Base-by-base conservation (phyloP, 2,797 vertebrate genomes). In the Acridotheres tristis region DNA sequence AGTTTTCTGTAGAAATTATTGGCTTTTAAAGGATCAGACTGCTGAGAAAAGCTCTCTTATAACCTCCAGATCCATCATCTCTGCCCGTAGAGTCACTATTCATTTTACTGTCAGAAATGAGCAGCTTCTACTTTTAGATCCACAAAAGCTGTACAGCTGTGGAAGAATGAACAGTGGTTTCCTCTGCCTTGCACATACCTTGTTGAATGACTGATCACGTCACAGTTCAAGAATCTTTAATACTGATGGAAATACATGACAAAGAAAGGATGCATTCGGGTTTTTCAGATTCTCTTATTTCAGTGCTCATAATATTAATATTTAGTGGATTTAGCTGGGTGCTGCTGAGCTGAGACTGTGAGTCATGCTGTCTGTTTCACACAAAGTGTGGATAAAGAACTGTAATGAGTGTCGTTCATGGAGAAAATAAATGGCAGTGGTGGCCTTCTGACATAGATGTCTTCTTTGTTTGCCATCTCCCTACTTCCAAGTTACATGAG, bases 41-140 rank as follows among this genome's bases (percentile, higher is more conserved):
- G 22, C 34, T 2, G 0, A 67, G n/a, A 80, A 89, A 85, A 65
- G 9, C 47, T 91, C 30, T n/a, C 15, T 58, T 88, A 36, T 27
- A 86, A 32, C 23, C 26, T 82, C 51, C 34, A 79, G 67, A 77
- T 89, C 36, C 30, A 50, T 84, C 69, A 80, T 80, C 58, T 75
- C 13, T 86, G 58, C 59, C 72, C 77, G 26, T 53, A 86, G 61
- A 72, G 47, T 93, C 36, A 36, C 58, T 73, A 18, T 80, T 72
- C 85, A 42, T 93, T 91, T 88, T 78, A 61, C 85, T 86, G 51
- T 65, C 59, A 89, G 63, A 90, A 92, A 92, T 85, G 53, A 85
- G 40, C 58, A 55, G 48, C 81, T 92, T 93, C 92, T 87, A 20
- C 77, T 89, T 85, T 82, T 80, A 92, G 89, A 76, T 53, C 48